phyloP scores from a whole-genome alignment of 1,140 invertebrate genomes.

The Drosophila fuyamai region DNA sequence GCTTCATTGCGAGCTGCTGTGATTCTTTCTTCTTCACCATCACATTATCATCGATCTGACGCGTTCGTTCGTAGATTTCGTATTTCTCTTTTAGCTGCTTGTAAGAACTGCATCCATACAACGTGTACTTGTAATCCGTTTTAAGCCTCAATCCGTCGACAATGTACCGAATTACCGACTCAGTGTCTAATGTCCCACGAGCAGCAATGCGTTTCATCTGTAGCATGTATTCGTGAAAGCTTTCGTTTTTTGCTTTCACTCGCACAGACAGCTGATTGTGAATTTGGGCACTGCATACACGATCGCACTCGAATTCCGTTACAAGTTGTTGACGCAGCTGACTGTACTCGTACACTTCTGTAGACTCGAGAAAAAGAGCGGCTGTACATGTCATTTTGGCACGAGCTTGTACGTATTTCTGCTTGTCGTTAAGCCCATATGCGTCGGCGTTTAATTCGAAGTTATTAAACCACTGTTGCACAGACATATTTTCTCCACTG shows the following conservation, averaged over 20 bases:
- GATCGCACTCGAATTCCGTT: not conserved
- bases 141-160: not conserved
- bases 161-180: not conserved
- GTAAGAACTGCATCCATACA: not conserved
- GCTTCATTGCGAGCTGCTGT: not conserved
- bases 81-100: not conserved
- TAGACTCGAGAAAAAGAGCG: not conserved
- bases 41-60: not conserved
- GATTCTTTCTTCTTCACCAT: not conserved
- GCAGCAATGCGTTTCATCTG: no score
- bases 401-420: no score
- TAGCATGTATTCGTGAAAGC: not conserved
- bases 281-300: not conserved
- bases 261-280: not conserved
- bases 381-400: not conserved
- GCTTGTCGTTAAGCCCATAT: no score
- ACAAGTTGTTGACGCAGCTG: not conserved
- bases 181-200: no score
- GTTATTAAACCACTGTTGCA: no score
- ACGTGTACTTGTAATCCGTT: not conserved
- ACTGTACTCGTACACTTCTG: not conserved
- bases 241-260: not conserved
- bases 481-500: no score
- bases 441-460: no score
- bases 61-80: not conserved